Evolutionary conservation across 2,888 invertebrate species (phyloP).

Genomic region (Plusia festucae): DNA sequence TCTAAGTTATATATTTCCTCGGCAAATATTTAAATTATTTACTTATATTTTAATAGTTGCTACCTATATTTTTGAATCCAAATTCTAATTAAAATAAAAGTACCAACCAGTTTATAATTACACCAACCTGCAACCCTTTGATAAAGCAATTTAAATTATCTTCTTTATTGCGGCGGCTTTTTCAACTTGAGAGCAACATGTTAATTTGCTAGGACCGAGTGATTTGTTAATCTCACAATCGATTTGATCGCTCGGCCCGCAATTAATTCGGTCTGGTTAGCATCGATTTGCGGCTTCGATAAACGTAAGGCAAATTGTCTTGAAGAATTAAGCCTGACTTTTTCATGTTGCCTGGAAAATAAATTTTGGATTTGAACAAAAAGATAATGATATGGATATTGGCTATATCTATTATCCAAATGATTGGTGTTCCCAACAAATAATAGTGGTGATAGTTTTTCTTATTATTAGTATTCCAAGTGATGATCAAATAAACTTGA

Average conservation of each 20-base stretch:
- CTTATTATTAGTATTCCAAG: no score
- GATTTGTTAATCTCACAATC: conserved; percentile 69
- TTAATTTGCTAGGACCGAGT: conserved; percentile 63
- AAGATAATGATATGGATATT: neutral
- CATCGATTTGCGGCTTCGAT: conserved; percentile 49
- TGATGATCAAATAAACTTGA: neutral
- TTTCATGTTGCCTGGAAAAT: conserved; percentile 14
- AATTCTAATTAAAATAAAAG: conserved; percentile 18
- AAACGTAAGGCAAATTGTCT: conserved; percentile 41
- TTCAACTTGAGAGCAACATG: conserved; percentile 59
- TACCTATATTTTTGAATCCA: no score
- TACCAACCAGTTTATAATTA: conserved; percentile 16
- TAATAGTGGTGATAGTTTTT: no score
- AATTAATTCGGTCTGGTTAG: conserved; percentile 62
- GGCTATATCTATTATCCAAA: neutral
- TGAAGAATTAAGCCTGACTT: conserved; percentile 30
- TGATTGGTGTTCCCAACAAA: no score
- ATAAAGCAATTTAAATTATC: conserved; percentile 60
- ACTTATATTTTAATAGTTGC: no score
- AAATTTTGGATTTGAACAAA: neutral
- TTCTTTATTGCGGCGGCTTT: conserved; percentile 47
- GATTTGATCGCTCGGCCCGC: conserved; percentile 56
- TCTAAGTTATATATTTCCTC: conserved; percentile 41
- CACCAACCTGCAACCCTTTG: conserved; percentile 39
- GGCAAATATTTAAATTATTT: conserved; percentile 30